A percentile compares a stretch with the other conserved stretches of the same genome.
Conservation (phyloP, 2,113 vertebrate species). For the Myotis davidii region DNA sequence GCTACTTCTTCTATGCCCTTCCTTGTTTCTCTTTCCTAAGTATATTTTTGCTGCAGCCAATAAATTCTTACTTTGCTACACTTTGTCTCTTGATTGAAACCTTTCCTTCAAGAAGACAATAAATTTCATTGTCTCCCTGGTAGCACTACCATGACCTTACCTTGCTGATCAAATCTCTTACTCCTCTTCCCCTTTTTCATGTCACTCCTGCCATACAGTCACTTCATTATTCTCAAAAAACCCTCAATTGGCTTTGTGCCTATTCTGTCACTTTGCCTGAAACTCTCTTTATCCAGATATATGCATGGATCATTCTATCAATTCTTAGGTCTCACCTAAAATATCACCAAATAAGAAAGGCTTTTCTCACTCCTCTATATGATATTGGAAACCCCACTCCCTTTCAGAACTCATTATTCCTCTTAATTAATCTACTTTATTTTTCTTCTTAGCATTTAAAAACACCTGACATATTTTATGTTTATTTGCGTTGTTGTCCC, state of each 20-base stretch:
- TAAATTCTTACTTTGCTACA: too few relatives aligned
- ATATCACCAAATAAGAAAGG: not conserved
- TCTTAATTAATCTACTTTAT: not conserved
- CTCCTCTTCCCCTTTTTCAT: not conserved
- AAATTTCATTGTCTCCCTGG: too few relatives aligned
- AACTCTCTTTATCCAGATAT: not conserved
- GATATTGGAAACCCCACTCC: not conserved
- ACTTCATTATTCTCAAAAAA: slow-evolving; percentile 1
- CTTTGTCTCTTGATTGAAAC: too few relatives aligned
- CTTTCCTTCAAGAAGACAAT: too few relatives aligned
- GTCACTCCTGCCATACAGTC: not conserved
- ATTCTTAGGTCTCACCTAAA: not conserved
- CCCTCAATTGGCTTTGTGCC: not conserved
- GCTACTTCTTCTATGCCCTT: too few relatives aligned
- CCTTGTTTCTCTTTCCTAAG: too few relatives aligned
- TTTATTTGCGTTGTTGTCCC: not conserved
- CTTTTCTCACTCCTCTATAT: not conserved
- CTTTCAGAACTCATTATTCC: not conserved
- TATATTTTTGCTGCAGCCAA: too few relatives aligned
- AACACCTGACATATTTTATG: not conserved
- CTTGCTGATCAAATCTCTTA: not conserved
- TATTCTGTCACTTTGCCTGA: not conserved
- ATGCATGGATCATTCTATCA: not conserved
- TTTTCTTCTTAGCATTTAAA: slow-evolving; percentile 11
- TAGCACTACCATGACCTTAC: not conserved